phyloP scores from a whole-genome alignment of 2,113 vertebrate species.

The Paraplagusia blochii region DNA sequence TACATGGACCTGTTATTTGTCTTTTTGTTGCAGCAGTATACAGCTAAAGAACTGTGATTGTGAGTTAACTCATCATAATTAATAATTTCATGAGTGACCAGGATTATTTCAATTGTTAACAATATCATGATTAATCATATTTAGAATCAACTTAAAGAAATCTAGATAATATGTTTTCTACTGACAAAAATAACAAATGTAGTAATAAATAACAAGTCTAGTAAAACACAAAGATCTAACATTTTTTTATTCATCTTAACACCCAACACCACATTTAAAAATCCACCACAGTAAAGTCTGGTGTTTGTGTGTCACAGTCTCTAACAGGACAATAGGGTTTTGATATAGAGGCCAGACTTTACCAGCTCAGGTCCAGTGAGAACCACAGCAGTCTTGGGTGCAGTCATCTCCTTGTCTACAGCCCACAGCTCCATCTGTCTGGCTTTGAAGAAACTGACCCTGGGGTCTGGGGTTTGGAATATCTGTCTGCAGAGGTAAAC shows the following conservation, averaged over 20 bases:
- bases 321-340: background rate
- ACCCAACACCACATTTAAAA: background rate
- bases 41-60: too few relatives aligned
- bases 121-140: too few relatives aligned
- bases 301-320: background rate
- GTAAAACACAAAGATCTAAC: too few relatives aligned
- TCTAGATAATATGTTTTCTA: too few relatives aligned
- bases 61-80: too few relatives aligned
- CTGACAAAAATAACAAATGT: too few relatives aligned
- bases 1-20: too few relatives aligned
- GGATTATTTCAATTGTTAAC: too few relatives aligned
- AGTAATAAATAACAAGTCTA: too few relatives aligned
- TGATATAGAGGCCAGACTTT: constrained; percentile 37
- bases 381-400: constrained; percentile 77
- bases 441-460: constrained; percentile 58
- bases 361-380: constrained; percentile 87
- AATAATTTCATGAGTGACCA: too few relatives aligned
- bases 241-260: background rate
- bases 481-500: constrained; percentile 73
- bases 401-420: constrained; percentile 37
- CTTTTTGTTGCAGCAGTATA: too few relatives aligned
- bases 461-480: constrained; percentile 75
- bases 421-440: constrained; percentile 40
- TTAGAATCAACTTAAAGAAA: too few relatives aligned
- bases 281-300: background rate